Evolutionary conservation across 1,140 invertebrate genomes (phyloP).

Genomic region (Hermatobates lingyangjiaoensis): DNA sequence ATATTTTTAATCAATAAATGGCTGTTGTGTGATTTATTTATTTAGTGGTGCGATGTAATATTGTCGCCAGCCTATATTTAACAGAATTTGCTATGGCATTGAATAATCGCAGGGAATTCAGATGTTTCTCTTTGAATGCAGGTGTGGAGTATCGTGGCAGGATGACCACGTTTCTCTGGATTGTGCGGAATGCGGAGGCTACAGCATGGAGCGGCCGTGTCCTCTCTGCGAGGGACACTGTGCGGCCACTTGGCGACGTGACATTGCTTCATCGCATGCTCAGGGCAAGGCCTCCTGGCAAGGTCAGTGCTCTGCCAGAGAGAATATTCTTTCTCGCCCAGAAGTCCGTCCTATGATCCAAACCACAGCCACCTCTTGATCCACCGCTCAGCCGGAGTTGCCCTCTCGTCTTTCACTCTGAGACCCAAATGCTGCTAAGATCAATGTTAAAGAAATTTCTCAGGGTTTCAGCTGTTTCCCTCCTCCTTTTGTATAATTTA

Average conservation of each 20-base stretch:
- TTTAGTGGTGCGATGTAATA: neutral
- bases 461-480: too few relatives aligned
- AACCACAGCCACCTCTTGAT: slow-evolving; percentile 26
- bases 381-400: neutral
- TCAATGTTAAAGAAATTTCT: too few relatives aligned
- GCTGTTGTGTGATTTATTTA: neutral
- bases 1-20: neutral
- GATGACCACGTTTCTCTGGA: slow-evolving; percentile 60
- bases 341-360: slow-evolving; percentile 24
- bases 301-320: slow-evolving; percentile 36
- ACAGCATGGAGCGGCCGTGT: slow-evolving; percentile 53
- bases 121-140: slow-evolving; percentile 20
- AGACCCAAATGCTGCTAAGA: too few relatives aligned
- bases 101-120: neutral
- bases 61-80: neutral
- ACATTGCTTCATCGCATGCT: slow-evolving; percentile 48
- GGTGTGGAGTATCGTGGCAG: slow-evolving; percentile 64
- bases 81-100: neutral
- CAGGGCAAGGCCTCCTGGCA: slow-evolving; percentile 53
- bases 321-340: slow-evolving; percentile 3
- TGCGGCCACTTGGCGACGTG: slow-evolving; percentile 49
- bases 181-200: slow-evolving; percentile 66
- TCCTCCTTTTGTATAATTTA: too few relatives aligned
- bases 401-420: too few relatives aligned
- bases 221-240: slow-evolving; percentile 57